Base-by-base conservation (phyloP, 1,140 invertebrate genomes). In the Melitaea cinxia region DNA sequence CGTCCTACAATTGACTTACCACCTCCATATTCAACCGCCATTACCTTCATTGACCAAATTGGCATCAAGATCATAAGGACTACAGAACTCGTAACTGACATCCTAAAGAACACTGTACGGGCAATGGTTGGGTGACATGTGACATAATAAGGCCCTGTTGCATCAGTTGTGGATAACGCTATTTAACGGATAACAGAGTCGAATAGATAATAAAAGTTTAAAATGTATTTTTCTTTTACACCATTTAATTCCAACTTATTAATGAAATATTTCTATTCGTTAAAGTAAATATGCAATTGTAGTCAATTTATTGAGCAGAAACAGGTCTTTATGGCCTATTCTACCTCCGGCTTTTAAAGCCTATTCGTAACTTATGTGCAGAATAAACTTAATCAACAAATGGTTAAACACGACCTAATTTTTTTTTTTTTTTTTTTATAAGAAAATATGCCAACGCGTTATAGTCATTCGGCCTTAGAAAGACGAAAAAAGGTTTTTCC, bases 51-150 rank as follows among this genome's bases (percentile, higher is more conserved):
- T 37, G 90, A 92, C 69, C 88, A 91, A 50, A 89, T 92, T 59
- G 88, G 89, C 1, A 83, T 83, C 72, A 92, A 92, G 71, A 91
- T 92, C 65, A 91, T 91, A 54, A 76, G 77, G 21, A 92, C 91
- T 0, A 92, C 91, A 4, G 90, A 92, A 72, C 78, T 92, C 4
- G 83, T 92, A 33, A 89, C 88, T 0, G 90, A 89, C 42, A 76
- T 92, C 26, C 62, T 92, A 19, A 91, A 75, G 58, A 91, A 91
- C 64, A 92, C 91, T 4, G 91, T 92, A 0, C 66, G 88, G 50
- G 89, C 88, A 19, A 90, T 92, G 0, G 83, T 89, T 4, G 89
- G 91, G 1, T 73, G 80, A 35, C 30, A 26, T 4, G 15, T 47
- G 23, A 28, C 12, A 33, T 6, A 9, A 33, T 26, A 33, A 33